Conservation (phyloP, 2,797 vertebrate genomes). For the Anas capensis region DNA sequence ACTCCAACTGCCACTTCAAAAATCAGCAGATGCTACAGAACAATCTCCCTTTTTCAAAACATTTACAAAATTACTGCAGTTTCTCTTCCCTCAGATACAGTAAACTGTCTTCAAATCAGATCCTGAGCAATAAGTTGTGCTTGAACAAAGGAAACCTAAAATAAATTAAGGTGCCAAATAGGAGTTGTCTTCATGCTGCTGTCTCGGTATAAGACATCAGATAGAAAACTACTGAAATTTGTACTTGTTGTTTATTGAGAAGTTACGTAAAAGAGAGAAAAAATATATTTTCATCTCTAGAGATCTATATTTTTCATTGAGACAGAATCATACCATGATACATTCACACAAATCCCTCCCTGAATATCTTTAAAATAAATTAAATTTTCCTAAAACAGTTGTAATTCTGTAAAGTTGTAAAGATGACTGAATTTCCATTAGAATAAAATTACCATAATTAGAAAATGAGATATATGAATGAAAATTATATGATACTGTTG, state of each 20-base stretch:
- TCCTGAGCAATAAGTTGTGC: background rate
- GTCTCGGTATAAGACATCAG: background rate
- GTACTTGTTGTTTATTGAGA: background rate
- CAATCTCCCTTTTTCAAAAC: background rate
- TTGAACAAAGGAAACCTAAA: background rate
- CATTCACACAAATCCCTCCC: background rate
- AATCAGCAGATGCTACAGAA: background rate
- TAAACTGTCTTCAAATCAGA: background rate
- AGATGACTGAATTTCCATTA: background rate
- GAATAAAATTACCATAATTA: background rate
- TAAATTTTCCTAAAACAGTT: background rate
- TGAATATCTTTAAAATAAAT: background rate
- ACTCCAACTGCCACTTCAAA: slow-evolving; percentile 42
- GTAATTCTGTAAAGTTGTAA: background rate
- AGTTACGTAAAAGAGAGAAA: background rate
- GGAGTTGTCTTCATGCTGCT: background rate
- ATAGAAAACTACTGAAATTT: background rate
- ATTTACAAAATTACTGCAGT: background rate
- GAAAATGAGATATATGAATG: background rate
- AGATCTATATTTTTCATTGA: background rate
- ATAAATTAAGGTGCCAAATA: slow-evolving; percentile 5
- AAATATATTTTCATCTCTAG: background rate
- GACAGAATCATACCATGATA: background rate
- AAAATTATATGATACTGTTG: background rate
- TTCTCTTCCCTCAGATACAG: background rate